Evolutionary conservation across 92 coral and sea anemone species (phyloP).

Genomic region (Metridium senile): DNA sequence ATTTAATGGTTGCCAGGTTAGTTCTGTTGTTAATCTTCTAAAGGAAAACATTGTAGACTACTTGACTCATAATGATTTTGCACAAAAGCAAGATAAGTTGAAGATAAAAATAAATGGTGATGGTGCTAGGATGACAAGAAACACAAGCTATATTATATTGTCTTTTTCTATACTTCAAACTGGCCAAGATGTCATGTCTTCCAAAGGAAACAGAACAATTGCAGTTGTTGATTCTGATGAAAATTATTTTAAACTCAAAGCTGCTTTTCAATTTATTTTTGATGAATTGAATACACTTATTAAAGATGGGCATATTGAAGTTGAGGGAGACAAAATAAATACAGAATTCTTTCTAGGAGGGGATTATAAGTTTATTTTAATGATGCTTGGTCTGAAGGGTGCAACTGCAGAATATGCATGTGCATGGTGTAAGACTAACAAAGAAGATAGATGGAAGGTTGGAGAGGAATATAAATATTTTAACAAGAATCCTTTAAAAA

Average conservation of each 20-base stretch:
- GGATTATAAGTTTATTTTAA: slow-evolving; percentile 41
- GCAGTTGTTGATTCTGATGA: slow-evolving; percentile 39
- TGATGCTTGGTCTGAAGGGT: slow-evolving; percentile 49
- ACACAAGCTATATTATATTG: slow-evolving; percentile 34
- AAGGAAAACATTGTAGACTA: slow-evolving; percentile 21
- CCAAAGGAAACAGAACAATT: slow-evolving; percentile 55
- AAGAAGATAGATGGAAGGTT: slow-evolving; percentile 36
- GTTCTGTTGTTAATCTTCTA: slow-evolving; percentile 33
- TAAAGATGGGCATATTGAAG: slow-evolving; percentile 11
- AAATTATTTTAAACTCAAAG: slow-evolving; percentile 26
- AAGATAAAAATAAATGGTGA: slow-evolving; percentile 52
- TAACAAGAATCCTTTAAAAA: slow-evolving; percentile 10
- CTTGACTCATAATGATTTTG: slow-evolving; percentile 29
- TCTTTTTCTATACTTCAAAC: slow-evolving; percentile 36
- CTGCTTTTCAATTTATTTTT: slow-evolving; percentile 19
- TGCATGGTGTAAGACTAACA: slow-evolving; percentile 57
- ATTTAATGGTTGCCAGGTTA: slow-evolving; percentile 35
- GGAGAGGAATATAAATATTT: slow-evolving; percentile 4
- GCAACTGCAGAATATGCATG: slow-evolving; percentile 60
- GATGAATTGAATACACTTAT: slow-evolving; percentile 33
- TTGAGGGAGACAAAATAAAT: slow-evolving; percentile 6
- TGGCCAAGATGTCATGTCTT: slow-evolving; percentile 52
- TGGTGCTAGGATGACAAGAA: slow-evolving; percentile 50
- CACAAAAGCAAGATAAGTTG: slow-evolving; percentile 15
- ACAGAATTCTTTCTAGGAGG: slow-evolving; percentile 47